These are phyloP conservation scores for Monoplex corrugatus DNA, from an alignment of 2,888 invertebrate genomes.

Conservation along the genomic window DNA sequence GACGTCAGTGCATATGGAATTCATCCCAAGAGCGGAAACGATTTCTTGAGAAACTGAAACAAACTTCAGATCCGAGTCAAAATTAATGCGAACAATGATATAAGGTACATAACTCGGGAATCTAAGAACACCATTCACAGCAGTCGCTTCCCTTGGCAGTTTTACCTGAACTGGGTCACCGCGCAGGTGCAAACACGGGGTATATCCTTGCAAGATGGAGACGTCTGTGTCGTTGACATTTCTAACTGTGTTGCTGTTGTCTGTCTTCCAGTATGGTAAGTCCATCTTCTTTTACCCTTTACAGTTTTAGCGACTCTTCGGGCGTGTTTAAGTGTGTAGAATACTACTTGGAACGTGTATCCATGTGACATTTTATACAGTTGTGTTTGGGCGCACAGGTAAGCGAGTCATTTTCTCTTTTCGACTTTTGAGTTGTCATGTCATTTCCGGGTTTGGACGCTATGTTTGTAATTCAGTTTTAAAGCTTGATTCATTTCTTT, in stretches of 20 bases:
- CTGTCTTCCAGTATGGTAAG: slow-evolving; percentile 33
- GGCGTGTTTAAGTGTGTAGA: neutral
- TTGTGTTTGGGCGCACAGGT: neutral
- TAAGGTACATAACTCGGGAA: neutral
- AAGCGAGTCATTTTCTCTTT: no score
- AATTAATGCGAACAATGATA: no score
- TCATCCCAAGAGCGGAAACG: no score
- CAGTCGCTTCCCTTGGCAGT: neutral
- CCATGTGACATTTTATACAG: neutral
- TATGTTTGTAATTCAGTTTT: no score
- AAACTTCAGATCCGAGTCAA: no score
- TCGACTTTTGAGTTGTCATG: no score
- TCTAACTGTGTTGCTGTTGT: neutral
- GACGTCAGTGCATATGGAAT: no score
- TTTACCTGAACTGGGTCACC: slow-evolving; percentile 5
- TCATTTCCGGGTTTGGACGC: no score
- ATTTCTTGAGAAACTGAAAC: no score
- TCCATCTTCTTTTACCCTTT: neutral
- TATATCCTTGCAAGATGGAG: slow-evolving; percentile 45
- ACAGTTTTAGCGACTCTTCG: neutral
- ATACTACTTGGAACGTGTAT: neutral
- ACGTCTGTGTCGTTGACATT: slow-evolving; percentile 18
- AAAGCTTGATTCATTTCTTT: no score
- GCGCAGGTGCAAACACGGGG: slow-evolving; percentile 44
- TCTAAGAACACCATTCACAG: neutral